Conservation (phyloP, 2,113 vertebrate species). For the Onychostoma macrolepis region DNA sequence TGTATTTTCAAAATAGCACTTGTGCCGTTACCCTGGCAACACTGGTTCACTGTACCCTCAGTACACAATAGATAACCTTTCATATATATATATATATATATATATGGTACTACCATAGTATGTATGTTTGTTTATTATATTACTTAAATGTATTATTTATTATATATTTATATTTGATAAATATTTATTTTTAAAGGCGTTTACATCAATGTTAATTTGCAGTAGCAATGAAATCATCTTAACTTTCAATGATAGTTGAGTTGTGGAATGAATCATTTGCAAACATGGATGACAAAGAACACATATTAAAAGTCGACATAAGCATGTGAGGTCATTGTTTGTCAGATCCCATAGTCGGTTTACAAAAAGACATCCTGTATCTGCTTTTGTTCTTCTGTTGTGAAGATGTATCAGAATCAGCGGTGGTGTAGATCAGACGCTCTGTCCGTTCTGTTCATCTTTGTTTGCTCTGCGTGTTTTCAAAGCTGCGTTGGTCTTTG, state of each 20-base stretch:
- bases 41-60: too few relatives aligned
- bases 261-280: background rate
- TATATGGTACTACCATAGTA: too few relatives aligned
- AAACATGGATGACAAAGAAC: background rate
- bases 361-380: background rate
- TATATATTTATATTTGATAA: background rate
- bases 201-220: background rate
- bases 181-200: background rate
- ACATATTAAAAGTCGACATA: too few relatives aligned
- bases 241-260: background rate
- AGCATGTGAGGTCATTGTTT: background rate
- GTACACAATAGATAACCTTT: too few relatives aligned
- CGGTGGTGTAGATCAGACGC: background rate
- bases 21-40: too few relatives aligned
- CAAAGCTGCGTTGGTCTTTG: background rate
- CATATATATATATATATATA: too few relatives aligned
- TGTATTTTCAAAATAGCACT: too few relatives aligned
- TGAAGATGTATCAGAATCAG: background rate
- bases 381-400: background rate
- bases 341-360: background rate
- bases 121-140: too few relatives aligned
- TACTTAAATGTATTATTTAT: background rate
- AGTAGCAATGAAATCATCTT: background rate
- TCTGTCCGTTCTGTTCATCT: background rate
- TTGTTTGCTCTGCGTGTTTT: constrained; percentile 13